phyloP scores from a whole-genome alignment of 2,113 vertebrate species.

The Aptenodytes forsteri region DNA sequence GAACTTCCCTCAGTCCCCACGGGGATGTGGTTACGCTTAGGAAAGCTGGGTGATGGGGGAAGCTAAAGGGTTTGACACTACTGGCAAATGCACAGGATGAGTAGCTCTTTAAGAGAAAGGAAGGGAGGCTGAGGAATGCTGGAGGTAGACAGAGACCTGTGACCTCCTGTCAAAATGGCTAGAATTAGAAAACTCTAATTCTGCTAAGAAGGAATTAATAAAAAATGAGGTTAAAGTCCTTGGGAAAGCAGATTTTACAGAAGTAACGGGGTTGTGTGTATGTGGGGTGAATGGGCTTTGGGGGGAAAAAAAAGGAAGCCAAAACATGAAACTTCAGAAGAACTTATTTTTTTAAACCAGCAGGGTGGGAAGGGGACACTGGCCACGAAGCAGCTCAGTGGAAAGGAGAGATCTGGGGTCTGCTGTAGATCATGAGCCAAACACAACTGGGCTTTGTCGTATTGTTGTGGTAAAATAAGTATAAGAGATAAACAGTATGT shows the following conservation, averaged over 20 bases:
- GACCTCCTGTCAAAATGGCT: not conserved
- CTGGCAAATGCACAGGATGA: not conserved
- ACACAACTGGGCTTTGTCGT: not conserved
- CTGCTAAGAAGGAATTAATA: not conserved
- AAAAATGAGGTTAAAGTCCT: not conserved
- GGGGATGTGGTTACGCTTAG: not conserved
- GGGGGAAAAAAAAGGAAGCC: accelerated
- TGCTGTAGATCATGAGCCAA: not conserved
- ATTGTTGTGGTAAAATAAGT: not conserved
- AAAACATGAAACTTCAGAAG: not conserved
- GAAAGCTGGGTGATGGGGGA: not conserved
- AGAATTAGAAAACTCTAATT: not conserved
- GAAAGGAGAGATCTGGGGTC: not conserved
- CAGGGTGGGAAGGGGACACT: not conserved
- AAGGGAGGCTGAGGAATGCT: not conserved
- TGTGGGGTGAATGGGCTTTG: not conserved
- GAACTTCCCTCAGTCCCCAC: not conserved
- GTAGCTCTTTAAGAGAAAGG: not conserved
- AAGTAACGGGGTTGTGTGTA: not conserved
- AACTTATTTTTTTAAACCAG: not conserved
- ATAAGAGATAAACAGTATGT: not conserved
- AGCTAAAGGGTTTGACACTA: not conserved
- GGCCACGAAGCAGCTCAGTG: not conserved
- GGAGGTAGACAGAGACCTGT: not conserved
- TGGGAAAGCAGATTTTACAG: not conserved